Conservation (phyloP, 2,113 vertebrate species). For the Danio rerio region DNA sequence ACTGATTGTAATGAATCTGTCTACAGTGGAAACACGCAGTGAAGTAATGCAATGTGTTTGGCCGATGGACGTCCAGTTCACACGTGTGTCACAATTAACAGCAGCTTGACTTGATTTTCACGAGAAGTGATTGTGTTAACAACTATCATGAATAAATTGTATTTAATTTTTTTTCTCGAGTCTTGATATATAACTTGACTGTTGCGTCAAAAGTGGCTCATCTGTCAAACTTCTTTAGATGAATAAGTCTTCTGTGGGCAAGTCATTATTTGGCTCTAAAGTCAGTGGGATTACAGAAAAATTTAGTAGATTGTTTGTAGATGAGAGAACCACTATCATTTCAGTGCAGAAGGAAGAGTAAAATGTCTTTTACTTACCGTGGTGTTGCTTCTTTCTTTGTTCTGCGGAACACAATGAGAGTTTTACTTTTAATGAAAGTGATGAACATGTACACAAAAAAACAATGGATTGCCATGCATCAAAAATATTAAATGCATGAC, state of each 20-base stretch:
- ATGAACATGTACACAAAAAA: too few species aligned
- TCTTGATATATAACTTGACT: neutral
- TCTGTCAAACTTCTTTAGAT: neutral
- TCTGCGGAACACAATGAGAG: too few species aligned
- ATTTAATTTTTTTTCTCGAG: too few species aligned
- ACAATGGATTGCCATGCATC: too few species aligned
- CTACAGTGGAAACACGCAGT: neutral
- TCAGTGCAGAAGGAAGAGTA: neutral
- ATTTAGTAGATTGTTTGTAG: neutral
- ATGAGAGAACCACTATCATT: neutral
- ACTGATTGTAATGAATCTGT: neutral
- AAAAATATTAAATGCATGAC: too few species aligned
- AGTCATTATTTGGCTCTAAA: neutral
- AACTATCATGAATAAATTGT: too few species aligned
- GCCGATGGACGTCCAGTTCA: neutral
- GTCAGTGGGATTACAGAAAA: neutral
- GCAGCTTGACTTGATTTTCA: slow-evolving; percentile 4
- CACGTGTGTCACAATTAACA: neutral
- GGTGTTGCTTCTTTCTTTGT: too few species aligned
- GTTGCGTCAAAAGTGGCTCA: neutral
- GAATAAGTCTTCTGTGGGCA: neutral
- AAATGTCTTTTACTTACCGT: too few species aligned
- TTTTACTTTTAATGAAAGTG: too few species aligned
- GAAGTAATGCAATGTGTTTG: neutral
- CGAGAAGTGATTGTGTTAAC: neutral